Conservation (phyloP, 2,797 vertebrate species). For the Chaetodon trifasciatus region DNA sequence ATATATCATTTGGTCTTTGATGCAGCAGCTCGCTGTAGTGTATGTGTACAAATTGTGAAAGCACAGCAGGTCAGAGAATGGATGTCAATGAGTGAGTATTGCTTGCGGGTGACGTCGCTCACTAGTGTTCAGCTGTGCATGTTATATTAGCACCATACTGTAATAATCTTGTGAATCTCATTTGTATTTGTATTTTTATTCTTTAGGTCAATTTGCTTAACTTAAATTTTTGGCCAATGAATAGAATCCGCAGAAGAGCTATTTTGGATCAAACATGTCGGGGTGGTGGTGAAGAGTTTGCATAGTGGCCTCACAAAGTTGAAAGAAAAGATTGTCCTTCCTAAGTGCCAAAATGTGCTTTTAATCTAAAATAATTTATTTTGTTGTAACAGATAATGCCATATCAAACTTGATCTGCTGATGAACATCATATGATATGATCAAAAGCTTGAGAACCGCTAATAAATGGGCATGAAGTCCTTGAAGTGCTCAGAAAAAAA, state of each 20-base stretch:
- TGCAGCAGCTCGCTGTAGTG: slow-evolving; percentile 39
- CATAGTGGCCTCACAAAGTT: not conserved
- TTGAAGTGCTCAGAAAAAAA: not conserved
- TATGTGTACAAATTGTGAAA: slow-evolving; percentile 49
- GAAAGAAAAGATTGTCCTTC: not conserved
- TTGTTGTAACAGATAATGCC: not conserved
- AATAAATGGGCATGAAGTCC: not conserved
- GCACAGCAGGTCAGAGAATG: slow-evolving; percentile 54
- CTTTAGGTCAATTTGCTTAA: not conserved
- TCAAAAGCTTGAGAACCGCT: not conserved
- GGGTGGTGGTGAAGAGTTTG: not conserved
- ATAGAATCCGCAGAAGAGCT: slow-evolving; percentile 24
- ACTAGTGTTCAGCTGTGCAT: not conserved
- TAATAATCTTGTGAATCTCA: not conserved
- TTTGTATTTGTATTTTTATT: not conserved
- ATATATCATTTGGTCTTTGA: slow-evolving; percentile 62
- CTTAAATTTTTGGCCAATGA: slow-evolving; percentile 6
- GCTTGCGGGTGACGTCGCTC: slow-evolving; percentile 8
- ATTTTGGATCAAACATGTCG: slow-evolving; percentile 13
- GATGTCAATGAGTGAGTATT: slow-evolving; percentile 53
- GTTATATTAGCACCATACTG: not conserved
- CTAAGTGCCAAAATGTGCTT: not conserved
- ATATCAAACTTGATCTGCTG: not conserved
- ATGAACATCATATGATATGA: not conserved
- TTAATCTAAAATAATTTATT: not conserved